Base-by-base conservation (phyloP, 2,113 vertebrate species). In the Globicephala melas region DNA sequence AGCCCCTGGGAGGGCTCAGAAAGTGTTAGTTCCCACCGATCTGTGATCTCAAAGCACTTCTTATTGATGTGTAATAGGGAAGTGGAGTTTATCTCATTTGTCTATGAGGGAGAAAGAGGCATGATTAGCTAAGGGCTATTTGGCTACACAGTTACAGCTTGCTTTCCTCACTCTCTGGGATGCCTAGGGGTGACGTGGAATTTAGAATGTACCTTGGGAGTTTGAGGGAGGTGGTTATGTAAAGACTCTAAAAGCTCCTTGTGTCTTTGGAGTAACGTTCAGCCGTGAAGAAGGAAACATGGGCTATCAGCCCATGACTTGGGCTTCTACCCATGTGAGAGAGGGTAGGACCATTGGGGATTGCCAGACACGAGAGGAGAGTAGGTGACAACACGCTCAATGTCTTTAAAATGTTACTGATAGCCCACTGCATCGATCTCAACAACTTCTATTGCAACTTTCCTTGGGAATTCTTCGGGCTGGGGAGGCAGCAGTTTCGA, bases 371-470 rank as follows among this genome's bases (percentile, higher is more conserved):
- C 0, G 26, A 76, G 21, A 38, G 7, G 31, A 23, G n/a, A 92
- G 80, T 74, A 74, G 92, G 92, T 90, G 94, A 50, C 2, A 13
- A 50, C 65, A 28, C 1, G 44, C 90, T 83, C 2, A 0, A 15
- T 90, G 95, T 44, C 80, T 96, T 84, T 73, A 36, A 28, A 8
- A 77, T 55, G 94, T 97, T 94, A 94, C 96, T 97, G 96, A 96
- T 97, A 97, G 84, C 60, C 70, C 17, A 17, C 77, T 58, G 94
- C 0, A 0, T 47, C 21, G 92, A 80, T 80, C 33, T 23, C 26
- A 83, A 70, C 55, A 53, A 65, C 95, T 97, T 92, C 97, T 96
- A 94, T 86, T 94, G 97, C 81, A 90, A 36, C 94, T 96, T 88
- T 83, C 87, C 89, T 96, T 70, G 94, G 96, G 97, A 95, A 97